Base-by-base conservation (phyloP, 2,888 invertebrate species). In the Megaustenia siamemsis region DNA sequence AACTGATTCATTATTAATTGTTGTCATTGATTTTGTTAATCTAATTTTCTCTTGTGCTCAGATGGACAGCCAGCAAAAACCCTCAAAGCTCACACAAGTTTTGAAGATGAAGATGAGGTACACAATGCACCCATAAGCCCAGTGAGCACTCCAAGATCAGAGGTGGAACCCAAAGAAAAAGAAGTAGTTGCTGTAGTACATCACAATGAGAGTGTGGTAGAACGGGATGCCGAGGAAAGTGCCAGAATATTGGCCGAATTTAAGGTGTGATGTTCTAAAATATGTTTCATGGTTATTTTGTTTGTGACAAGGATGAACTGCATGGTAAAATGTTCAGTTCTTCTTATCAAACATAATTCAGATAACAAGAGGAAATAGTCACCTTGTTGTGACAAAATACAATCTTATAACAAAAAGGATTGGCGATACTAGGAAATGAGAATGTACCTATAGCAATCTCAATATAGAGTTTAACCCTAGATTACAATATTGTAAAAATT, bases 191-290 rank as follows among this genome's bases (percentile, higher is more conserved):
- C 80, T 38, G 81, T 68, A 28, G 18, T 73, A 73, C 78, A 82
- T 18, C 68, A 82, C 8, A 56, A 38, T 28, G 82, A 87, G 12
- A 78, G 38, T 8, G 45, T 73, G 21, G 38, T 53, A 15, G 77
- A 82, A 43, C 63, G 80, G 35, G 79, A 82, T 69, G 83, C 60
- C 3, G 78, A 79, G 12, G 86, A 86, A 24, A 86, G 86, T 84
- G 83, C 85, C 18, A 77, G 86, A 18, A 83, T 85, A 43, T 73
- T 87, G 63, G 86, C 87, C 40, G 86, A 84, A 45, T 87, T 87
- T 68, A 87, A 87, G 87, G 87, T 86, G 24, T 56, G 69, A 32
- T 15, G 28, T 53, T 56, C 15, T 24, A 21, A 28, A 24, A 80
- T 49, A 35, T 24, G 45, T 69, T 35, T 45, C 68, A 24, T 66